A percentile compares a stretch with the other conserved stretches of the same genome.
Evolutionary conservation across 2,888 invertebrate species (phyloP).

Genomic region (Halictus quadricinctus): DNA sequence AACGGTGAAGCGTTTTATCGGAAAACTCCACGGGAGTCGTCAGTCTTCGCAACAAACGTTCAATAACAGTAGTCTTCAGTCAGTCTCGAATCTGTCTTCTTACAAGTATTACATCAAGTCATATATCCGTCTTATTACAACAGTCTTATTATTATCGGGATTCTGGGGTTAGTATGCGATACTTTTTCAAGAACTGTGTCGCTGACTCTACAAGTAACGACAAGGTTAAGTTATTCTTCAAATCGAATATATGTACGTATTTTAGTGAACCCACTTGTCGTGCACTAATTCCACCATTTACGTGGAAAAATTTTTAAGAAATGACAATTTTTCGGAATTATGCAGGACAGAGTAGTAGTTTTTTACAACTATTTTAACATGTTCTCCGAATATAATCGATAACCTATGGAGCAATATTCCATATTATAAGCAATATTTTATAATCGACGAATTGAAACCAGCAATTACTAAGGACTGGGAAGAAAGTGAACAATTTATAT

Average conservation of each 20-base stretch:
- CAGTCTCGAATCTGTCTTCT: background rate
- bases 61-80: background rate
- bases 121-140: background rate
- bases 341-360: background rate
- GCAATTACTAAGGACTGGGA: too few species aligned
- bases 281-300: background rate
- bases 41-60: background rate
- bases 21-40: background rate
- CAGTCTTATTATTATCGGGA: background rate
- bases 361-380: too few species aligned
- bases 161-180: background rate
- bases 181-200: background rate
- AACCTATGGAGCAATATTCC: too few species aligned
- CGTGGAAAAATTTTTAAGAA: background rate
- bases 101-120: background rate
- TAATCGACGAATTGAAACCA: too few species aligned
- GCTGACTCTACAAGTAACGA: background rate
- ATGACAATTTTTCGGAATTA: background rate
- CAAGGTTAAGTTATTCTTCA: background rate
- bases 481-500: too few species aligned
- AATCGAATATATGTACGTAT: background rate
- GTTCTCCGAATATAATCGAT: too few species aligned
- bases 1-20: background rate
- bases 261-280: background rate
- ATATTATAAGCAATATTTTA: too few species aligned